phyloP scores from a whole-genome alignment of 2,888 invertebrate genomes.

The Iphiclides podalirius region DNA sequence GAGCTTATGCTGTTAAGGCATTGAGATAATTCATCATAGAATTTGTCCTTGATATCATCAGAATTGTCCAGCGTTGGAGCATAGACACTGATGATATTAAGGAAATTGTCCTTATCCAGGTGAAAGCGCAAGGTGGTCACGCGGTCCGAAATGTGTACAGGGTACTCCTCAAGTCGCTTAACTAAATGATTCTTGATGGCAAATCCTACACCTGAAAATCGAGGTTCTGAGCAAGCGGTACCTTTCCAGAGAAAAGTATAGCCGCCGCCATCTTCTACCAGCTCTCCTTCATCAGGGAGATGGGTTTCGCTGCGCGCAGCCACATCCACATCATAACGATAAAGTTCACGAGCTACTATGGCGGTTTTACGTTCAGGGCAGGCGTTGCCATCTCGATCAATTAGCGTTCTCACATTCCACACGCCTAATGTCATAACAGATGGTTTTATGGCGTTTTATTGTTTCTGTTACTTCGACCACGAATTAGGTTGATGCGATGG shows the following conservation, averaged over 20 bases:
- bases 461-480: too few relatives aligned
- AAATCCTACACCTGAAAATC: constrained; percentile 25
- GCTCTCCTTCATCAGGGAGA: constrained; percentile 31
- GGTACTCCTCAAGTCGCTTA: constrained; percentile 10
- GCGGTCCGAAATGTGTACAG: constrained; percentile 25
- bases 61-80: constrained; percentile 30
- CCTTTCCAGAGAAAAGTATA: constrained; percentile 26
- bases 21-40: constrained; percentile 29
- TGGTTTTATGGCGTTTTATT: too few relatives aligned
- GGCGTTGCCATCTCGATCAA: constrained; percentile 25
- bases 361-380: constrained; percentile 34
- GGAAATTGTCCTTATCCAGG: constrained; percentile 27
- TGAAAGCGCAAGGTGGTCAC: constrained; percentile 25
- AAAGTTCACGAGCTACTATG: constrained; percentile 31
- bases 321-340: constrained; percentile 29
- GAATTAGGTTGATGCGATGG: too few relatives aligned
- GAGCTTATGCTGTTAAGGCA: neutral
- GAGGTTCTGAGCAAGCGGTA: constrained; percentile 8
- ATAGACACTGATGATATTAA: constrained; percentile 35
- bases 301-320: constrained; percentile 35
- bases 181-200: constrained; percentile 20
- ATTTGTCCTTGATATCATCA: constrained; percentile 29
- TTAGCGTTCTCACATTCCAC: constrained; percentile 33
- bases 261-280: constrained; percentile 23
- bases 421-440: neutral